These are phyloP conservation scores for Philotrypesis tridentata DNA, from an alignment of 1,140 invertebrate species.

Conservation along the genomic window DNA sequence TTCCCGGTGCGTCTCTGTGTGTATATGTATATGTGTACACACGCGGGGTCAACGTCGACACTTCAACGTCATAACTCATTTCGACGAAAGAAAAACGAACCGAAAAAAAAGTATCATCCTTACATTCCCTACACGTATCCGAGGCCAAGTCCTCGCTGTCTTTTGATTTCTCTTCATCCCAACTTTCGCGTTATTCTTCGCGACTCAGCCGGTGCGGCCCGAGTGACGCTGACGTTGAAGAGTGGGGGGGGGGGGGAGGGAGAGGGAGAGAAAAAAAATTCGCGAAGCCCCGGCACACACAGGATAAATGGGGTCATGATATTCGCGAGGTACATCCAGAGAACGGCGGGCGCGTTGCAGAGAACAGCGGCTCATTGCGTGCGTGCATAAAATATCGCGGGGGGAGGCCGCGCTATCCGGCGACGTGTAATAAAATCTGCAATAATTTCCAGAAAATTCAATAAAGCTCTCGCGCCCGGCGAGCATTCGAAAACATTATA, in stretches of 20 bases:
- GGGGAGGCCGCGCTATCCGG: not conserved
- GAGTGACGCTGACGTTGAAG: too few relatives aligned
- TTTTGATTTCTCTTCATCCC: constrained; percentile 7
- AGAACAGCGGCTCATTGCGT: not conserved
- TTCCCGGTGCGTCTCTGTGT: too few relatives aligned
- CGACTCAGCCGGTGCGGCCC: not conserved
- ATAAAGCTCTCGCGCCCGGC: constrained; percentile 23
- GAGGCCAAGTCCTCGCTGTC: not conserved
- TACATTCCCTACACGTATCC: constrained; percentile 5
- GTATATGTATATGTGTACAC: too few relatives aligned
- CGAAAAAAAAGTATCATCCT: not conserved
- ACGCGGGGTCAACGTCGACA: too few relatives aligned
- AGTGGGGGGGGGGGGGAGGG: not conserved
- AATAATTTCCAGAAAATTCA: constrained; percentile 38
- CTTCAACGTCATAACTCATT: constrained; percentile 37
- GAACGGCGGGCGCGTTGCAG: not conserved
- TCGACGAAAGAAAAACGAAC: not conserved
- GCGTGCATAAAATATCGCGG: constrained; percentile 32
- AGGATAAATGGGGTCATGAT: constrained; percentile 39
- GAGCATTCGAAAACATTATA: constrained; percentile 24
- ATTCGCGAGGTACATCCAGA: constrained; percentile 22
- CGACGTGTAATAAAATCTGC: constrained; percentile 22
- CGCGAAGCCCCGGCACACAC: not conserved
- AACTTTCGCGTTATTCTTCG: not conserved
- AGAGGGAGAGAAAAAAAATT: not conserved